Conservation (phyloP, 2,797 vertebrate genomes). For the Mus caroli region DNA sequence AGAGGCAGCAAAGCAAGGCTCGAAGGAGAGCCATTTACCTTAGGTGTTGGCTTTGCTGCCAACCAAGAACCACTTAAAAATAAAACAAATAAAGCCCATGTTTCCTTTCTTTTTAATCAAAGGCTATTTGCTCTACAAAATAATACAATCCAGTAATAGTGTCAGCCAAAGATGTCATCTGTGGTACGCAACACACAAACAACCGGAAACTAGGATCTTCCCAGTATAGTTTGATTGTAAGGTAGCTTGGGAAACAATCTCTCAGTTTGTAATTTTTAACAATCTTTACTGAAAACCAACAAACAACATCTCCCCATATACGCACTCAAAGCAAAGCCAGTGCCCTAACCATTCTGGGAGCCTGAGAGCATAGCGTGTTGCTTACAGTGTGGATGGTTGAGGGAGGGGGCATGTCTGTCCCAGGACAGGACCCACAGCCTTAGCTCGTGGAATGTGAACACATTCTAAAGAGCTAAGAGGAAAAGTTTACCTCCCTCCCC, state of each 20-base stretch:
- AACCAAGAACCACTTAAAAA: constrained; percentile 41
- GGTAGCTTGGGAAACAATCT: constrained; percentile 1
- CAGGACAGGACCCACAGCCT: neutral
- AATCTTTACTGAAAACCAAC: neutral
- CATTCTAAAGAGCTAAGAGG: neutral
- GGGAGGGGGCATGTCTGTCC: neutral
- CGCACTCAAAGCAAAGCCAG: neutral
- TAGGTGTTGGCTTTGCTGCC: constrained; percentile 5
- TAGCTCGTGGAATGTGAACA: neutral
- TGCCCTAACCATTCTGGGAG: neutral
- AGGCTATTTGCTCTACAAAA: constrained; percentile 31
- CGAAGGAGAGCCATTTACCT: neutral
- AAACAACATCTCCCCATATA: neutral
- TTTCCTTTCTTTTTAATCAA: neutral
- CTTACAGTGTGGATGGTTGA: neutral
- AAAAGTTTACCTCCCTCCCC: neutral
- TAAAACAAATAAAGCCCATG: neutral
- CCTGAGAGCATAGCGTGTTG: neutral
- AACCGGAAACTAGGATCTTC: neutral
- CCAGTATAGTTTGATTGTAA: neutral
- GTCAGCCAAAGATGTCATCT: constrained; percentile 15
- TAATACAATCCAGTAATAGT: constrained; percentile 51
- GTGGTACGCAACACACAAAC: neutral
- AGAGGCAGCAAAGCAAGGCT: neutral
- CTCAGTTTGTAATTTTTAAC: constrained; percentile 15